Evolutionary conservation across 64 coral and sea anemone species (phyloP), one percentile per base, ranked within the genome.

Genomic region (Anthopleura sola): DNA sequence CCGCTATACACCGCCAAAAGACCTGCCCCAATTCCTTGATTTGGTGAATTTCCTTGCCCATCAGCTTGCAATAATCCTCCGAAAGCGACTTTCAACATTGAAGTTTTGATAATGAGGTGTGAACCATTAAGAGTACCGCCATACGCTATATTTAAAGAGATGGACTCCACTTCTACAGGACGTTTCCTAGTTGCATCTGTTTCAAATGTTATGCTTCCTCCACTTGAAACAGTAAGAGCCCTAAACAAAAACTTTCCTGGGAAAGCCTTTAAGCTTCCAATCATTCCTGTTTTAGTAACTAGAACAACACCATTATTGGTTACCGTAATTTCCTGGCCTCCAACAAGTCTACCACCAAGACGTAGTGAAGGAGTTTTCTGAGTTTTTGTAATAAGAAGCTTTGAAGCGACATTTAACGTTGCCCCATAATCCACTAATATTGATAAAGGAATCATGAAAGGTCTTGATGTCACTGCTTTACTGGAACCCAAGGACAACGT

Each of bases 391-490:
- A 98, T 93, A 37, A 98, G 90, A 36, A 98, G 37, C n/a, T 88
- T 90, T 49, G 95, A 86, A 24, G 92, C 86, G 77, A 98, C 86
- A 80, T 87, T 54, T 21, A 98, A 83, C 37, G 86, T 88, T 48
- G 88, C 95, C 64, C 92, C 92, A 23, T 91, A 40, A 23, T 98
- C 95, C 8, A 98, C 92, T 17, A 82, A 83, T 82, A 98, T 86
- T 16, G 95, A 92, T 89, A 92, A 91, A 16, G 92, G 95, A 50
- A 98, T 88, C 68, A 93, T 74, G 49, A 98, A 98, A 40, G 95
- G 95, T 94, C 83, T 78, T 56, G 77, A 49, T 38, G 88, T 85
- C 17, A 93, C 82, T 54, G 91, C 95, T 76, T 91, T 98, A 28
- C 86, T 91, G 75, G 95, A 89, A 82, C 95, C 87, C 14, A 98